phyloP scores from a whole-genome alignment of 2,113 vertebrate species.

The Pseudopodoces humilis region DNA sequence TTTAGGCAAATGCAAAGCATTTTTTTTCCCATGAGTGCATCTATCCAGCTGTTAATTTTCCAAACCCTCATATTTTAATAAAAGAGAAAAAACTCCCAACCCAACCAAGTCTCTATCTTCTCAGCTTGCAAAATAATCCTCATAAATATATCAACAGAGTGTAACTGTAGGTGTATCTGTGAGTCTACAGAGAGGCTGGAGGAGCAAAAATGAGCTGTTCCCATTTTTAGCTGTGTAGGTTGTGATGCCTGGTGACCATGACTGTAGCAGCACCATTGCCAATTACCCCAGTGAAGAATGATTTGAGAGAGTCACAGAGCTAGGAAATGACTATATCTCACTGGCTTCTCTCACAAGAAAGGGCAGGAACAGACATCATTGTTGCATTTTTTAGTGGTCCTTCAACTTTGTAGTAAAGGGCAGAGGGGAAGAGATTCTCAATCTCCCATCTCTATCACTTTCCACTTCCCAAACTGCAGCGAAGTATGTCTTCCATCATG shows the following conservation, averaged over 20 bases:
- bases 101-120: background rate
- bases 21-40: background rate
- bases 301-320: background rate
- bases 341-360: background rate
- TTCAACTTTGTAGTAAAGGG: background rate
- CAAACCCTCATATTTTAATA: background rate
- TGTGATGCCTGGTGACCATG: background rate
- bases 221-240: background rate
- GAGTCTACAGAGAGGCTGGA: background rate
- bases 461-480: background rate
- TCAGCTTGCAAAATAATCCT: background rate
- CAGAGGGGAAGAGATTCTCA: background rate
- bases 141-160: background rate
- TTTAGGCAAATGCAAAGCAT: background rate
- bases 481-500: background rate
- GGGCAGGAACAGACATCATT: background rate
- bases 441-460: background rate
- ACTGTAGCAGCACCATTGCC: background rate
- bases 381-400: background rate
- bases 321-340: background rate
- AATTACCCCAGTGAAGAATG: background rate
- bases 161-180: background rate
- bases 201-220: background rate
- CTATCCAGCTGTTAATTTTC: background rate
- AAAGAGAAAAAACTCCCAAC: rapidly evolving